phyloP scores from a whole-genome alignment of 2,888 invertebrate genomes.

The Quadriops clusia region DNA sequence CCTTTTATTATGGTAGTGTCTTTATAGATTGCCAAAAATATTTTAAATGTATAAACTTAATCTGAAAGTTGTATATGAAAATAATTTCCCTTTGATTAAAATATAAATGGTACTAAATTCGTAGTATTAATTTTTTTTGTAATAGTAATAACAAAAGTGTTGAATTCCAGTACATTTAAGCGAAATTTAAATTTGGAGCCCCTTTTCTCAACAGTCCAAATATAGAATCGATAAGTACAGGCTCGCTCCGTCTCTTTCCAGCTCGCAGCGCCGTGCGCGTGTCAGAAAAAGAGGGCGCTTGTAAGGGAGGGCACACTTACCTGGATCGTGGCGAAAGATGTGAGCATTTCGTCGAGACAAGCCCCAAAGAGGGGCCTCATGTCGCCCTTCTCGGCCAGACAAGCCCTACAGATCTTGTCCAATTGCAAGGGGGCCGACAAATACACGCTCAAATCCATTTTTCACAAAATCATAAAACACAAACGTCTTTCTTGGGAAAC shows the following conservation, averaged over 20 bases:
- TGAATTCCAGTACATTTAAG: too few relatives aligned
- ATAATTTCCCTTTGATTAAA: too few relatives aligned
- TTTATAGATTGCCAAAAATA: too few relatives aligned
- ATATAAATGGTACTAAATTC: too few relatives aligned
- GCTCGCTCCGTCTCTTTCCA: slow-evolving; percentile 16
- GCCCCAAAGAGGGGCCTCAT: slow-evolving; percentile 40
- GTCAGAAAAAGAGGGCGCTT: slow-evolving; percentile 2
- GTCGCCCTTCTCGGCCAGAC: slow-evolving; percentile 37
- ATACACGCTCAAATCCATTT: slow-evolving; percentile 36
- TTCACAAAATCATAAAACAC: slow-evolving; percentile 28
- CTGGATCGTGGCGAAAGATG: slow-evolving; percentile 35
- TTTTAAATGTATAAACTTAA: too few relatives aligned
- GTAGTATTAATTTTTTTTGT: too few relatives aligned
- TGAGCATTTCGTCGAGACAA: slow-evolving; percentile 40
- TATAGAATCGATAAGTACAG: slow-evolving; percentile 9
- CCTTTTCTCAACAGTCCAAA: too few relatives aligned
- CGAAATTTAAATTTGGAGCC: neutral
- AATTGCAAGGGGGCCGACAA: slow-evolving; percentile 35
- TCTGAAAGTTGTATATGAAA: too few relatives aligned
- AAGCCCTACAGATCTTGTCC: slow-evolving; percentile 39
- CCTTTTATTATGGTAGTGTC: too few relatives aligned
- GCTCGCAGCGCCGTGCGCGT: slow-evolving; percentile 2
- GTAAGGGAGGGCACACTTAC: slow-evolving; percentile 22
- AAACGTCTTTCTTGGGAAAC: slow-evolving; percentile 25
- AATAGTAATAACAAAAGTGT: too few relatives aligned